These are phyloP conservation scores for Cancer borealis DNA, from an alignment of 2,888 invertebrate genomes.

Conservation along the genomic window DNA sequence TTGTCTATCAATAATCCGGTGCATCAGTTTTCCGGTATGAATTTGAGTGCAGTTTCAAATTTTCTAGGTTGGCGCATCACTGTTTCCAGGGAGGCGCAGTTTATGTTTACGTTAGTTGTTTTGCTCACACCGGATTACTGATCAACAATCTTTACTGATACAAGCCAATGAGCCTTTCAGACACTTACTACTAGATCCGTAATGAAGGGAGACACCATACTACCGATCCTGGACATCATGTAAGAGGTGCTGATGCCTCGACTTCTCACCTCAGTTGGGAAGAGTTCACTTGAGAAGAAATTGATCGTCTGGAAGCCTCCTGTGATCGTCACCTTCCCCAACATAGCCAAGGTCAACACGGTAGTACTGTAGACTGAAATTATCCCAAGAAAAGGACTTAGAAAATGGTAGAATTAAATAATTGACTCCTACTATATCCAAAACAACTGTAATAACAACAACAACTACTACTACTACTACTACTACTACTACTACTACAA, in stretches of 20 bases:
- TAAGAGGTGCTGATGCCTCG: constrained; percentile 66
- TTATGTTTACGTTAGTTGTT: too few relatives aligned
- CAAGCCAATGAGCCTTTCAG: background rate
- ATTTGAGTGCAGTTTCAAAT: too few relatives aligned
- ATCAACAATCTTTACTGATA: background rate
- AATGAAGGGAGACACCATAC: constrained; percentile 71
- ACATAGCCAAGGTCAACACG: constrained; percentile 66
- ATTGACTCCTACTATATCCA: background rate
- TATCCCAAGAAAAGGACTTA: background rate
- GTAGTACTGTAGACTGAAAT: constrained; percentile 28
- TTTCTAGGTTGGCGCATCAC: too few relatives aligned
- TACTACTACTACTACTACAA: constrained; percentile 10
- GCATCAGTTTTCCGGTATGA: too few relatives aligned
- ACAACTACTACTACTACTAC: background rate
- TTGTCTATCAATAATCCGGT: too few relatives aligned
- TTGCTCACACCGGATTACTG: too few relatives aligned
- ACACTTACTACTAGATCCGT: constrained; percentile 68
- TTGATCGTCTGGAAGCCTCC: constrained; percentile 60
- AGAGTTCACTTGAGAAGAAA: constrained; percentile 64
- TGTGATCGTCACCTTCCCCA: constrained; percentile 66
- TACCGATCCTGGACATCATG: constrained; percentile 67
- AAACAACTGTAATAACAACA: background rate
- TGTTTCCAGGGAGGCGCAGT: too few relatives aligned
- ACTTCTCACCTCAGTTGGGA: constrained; percentile 73
- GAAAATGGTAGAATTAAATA: background rate